Conservation (phyloP, 2,113 vertebrate species). For the Phalacrocorax pelagicus region DNA sequence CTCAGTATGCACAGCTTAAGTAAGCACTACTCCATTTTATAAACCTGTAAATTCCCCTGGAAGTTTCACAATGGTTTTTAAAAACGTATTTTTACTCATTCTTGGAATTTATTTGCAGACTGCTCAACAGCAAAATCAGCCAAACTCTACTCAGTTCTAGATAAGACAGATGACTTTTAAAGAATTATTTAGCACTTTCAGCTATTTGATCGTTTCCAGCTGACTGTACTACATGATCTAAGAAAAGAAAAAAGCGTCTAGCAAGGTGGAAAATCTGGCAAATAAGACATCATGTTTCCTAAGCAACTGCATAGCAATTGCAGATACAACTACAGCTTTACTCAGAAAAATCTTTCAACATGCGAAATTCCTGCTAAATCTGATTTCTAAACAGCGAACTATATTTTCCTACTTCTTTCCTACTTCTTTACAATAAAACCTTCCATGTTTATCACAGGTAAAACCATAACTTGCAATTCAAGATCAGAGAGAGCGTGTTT, state of each 20-base stretch:
- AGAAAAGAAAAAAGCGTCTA: background rate
- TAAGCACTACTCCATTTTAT: background rate
- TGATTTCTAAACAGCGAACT: background rate
- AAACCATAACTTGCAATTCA: background rate
- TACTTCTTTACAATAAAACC: background rate
- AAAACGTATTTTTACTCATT: background rate
- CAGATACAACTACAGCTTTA: background rate
- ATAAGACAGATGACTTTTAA: background rate
- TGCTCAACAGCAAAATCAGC: background rate
- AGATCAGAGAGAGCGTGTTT: background rate
- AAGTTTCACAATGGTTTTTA: background rate
- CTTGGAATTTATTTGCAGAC: background rate
- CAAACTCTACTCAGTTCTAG: background rate
- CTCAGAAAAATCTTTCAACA: background rate
- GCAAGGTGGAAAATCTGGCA: background rate
- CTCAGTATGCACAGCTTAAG: background rate
- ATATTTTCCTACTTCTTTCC: background rate
- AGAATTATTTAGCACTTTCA: background rate
- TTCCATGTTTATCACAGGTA: background rate
- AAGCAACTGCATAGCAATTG: background rate
- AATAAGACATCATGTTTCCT: background rate
- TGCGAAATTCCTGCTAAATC: background rate
- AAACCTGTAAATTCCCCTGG: background rate
- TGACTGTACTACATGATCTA: background rate
- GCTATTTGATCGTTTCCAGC: background rate